Percentiles rank a stretch among this genome's conserved stretches.
Evolutionary conservation across 1,140 invertebrate species (phyloP).

Genomic region (Nebria ingens): DNA sequence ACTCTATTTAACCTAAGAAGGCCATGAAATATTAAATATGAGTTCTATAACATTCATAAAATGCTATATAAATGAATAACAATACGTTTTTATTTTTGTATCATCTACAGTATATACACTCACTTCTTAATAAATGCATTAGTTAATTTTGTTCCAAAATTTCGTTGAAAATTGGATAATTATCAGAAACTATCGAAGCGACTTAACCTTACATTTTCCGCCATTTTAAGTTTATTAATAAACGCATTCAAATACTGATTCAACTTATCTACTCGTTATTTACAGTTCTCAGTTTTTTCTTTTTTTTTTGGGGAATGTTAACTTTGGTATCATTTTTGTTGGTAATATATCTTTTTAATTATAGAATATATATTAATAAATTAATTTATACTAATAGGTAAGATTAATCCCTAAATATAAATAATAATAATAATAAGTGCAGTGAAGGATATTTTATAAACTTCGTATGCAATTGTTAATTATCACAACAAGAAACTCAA

Average conservation of each 20-base stretch:
- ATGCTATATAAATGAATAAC: slow-evolving; percentile 2
- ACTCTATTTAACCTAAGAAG: slow-evolving; percentile 15
- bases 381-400: slow-evolving; percentile 8
- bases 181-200: no score
- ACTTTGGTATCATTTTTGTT: slow-evolving; percentile 40
- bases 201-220: no score
- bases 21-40: slow-evolving; percentile 9
- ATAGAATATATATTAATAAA: slow-evolving; percentile 4
- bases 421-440: background rate
- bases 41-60: slow-evolving; percentile 6
- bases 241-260: slow-evolving; percentile 5
- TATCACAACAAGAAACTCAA: background rate
- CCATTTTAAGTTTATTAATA: no score
- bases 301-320: slow-evolving; percentile 37
- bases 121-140: no score
- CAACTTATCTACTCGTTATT: background rate
- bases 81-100: background rate
- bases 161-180: no score
- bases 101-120: background rate
- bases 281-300: no score
- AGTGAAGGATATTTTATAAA: background rate
- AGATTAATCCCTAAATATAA: background rate
- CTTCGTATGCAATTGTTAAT: background rate
- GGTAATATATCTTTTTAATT: slow-evolving; percentile 21
- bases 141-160: no score